These are phyloP conservation scores for Trichogramma pretiosum DNA, from an alignment of 1,140 invertebrate species.

Conservation along the genomic window DNA sequence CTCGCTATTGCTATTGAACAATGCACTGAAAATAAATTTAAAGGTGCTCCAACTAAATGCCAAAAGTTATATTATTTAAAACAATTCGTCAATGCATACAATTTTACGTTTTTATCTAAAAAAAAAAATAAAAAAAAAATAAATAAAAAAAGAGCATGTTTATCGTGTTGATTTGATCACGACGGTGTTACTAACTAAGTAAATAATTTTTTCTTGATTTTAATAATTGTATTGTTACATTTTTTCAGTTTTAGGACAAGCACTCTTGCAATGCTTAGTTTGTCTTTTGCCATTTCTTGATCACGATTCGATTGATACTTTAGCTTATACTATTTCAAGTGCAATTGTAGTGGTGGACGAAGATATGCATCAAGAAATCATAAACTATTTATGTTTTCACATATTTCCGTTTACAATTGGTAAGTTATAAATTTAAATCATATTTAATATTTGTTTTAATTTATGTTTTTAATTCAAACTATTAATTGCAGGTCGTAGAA, in stretches of 20 bases:
- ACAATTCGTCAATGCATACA: too few relatives aligned
- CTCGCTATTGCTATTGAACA: too few relatives aligned
- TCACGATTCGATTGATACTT: conserved; percentile 87
- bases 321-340: conserved; percentile 89
- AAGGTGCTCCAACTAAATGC: too few relatives aligned
- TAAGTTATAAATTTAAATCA: conserved; percentile 43
- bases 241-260: conserved; percentile 78
- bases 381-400: conserved; percentile 92
- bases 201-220: too few relatives aligned
- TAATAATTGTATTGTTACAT: too few relatives aligned
- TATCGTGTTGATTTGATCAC: too few relatives aligned
- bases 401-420: conserved; percentile 93
- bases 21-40: too few relatives aligned
- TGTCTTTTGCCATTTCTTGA: conserved; percentile 94
- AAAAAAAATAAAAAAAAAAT: too few relatives aligned
- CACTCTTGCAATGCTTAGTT: conserved; percentile 79
- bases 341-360: conserved; percentile 85
- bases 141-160: too few relatives aligned
- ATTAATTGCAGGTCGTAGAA: conserved; percentile 50
- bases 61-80: too few relatives aligned
- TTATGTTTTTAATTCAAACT: not conserved
- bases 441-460: not conserved
- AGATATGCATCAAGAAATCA: conserved; percentile 86
- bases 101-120: too few relatives aligned
- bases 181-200: too few relatives aligned